These are phyloP conservation scores for Morone chrysops DNA, from an alignment of 2,113 vertebrate genomes.

Conservation along the genomic window DNA sequence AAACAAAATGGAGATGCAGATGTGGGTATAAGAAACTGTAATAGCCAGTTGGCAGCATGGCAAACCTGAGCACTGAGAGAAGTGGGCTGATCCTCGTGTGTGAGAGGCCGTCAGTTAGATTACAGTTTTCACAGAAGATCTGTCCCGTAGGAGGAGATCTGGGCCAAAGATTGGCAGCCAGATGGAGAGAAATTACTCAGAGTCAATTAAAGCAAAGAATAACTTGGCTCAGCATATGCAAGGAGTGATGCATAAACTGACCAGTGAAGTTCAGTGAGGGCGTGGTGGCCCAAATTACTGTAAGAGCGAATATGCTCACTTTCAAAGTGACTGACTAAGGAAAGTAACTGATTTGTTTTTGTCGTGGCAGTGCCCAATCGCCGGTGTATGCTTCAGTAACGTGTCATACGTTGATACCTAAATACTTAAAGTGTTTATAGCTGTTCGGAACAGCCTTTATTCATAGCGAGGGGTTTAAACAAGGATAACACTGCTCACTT, in stretches of 20 bases:
- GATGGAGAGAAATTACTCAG: conserved; percentile 56
- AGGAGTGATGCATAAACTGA: conserved; percentile 17
- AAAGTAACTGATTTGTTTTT: not conserved
- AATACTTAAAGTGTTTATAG: not conserved
- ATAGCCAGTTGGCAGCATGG: conserved; percentile 8
- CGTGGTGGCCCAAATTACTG: not conserved
- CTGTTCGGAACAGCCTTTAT: not conserved
- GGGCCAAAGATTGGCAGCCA: conserved; percentile 57
- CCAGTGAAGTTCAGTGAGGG: not conserved
- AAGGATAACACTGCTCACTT: not conserved
- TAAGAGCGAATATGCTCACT: not conserved
- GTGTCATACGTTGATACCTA: no score
- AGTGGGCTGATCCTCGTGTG: conserved; percentile 28
- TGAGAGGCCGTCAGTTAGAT: conserved; percentile 36
- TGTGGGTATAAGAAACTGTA: conserved; percentile 7
- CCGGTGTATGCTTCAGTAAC: no score
- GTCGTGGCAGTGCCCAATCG: not conserved
- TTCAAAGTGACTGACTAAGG: not conserved
- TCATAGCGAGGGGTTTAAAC: not conserved
- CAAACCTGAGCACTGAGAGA: conserved; percentile 14
- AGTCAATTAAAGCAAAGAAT: conserved; percentile 53
- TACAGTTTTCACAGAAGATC: conserved; percentile 54
- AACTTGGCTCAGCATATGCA: conserved; percentile 43
- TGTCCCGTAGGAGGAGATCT: conserved; percentile 65
- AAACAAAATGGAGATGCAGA: conserved; percentile 39